phyloP scores from a whole-genome alignment of 1,140 invertebrate genomes.

The Polyergus mexicanus region DNA sequence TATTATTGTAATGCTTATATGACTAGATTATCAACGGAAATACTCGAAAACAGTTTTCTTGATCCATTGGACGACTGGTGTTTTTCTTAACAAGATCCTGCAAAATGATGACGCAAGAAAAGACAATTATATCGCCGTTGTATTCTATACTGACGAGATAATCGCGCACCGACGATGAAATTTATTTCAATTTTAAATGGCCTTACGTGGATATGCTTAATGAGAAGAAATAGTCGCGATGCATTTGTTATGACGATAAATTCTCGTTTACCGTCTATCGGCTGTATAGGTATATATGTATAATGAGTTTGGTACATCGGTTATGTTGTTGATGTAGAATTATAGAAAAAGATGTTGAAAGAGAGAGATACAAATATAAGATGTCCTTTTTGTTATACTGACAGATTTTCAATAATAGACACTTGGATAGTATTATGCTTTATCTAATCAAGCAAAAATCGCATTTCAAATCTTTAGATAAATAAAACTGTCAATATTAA shows the following conservation, averaged over 20 bases:
- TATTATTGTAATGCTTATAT: background rate
- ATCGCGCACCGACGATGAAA: slow-evolving; percentile 57
- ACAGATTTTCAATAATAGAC: background rate
- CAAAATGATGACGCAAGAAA: slow-evolving; percentile 23
- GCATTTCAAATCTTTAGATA: background rate
- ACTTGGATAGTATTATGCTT: background rate
- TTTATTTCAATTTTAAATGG: slow-evolving; percentile 70
- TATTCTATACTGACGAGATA: slow-evolving; percentile 57
- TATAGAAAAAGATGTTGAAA: background rate
- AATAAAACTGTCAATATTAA: background rate
- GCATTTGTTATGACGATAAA: slow-evolving; percentile 70
- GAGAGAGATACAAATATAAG: background rate
- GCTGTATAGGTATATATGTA: slow-evolving; percentile 51
- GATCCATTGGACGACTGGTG: slow-evolving; percentile 29
- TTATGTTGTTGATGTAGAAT: background rate
- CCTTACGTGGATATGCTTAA: slow-evolving; percentile 56
- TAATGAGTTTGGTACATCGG: slow-evolving; percentile 37
- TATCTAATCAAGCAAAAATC: background rate
- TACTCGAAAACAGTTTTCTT: slow-evolving; percentile 3
- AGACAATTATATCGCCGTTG: slow-evolving; percentile 22
- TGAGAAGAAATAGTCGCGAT: slow-evolving; percentile 60
- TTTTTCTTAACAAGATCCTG: slow-evolving; percentile 7
- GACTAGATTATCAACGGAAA: slow-evolving; percentile 17
- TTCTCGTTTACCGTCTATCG: slow-evolving; percentile 60
- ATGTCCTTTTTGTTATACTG: background rate